Base-by-base conservation (phyloP, 2,797 vertebrate species). In the Myripristis murdjan region DNA sequence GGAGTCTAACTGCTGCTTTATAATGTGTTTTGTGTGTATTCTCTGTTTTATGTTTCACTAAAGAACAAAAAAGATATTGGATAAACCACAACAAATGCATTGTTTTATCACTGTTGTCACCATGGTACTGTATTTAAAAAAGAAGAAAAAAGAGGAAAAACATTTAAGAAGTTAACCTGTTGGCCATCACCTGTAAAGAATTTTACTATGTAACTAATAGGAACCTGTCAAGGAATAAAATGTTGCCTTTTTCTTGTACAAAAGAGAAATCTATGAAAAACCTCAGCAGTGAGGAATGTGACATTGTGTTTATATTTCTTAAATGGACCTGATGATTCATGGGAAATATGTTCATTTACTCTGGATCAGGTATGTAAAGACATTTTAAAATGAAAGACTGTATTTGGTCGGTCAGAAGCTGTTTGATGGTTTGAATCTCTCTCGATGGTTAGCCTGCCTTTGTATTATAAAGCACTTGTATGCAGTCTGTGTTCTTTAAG, bases 201-300 rank as follows among this genome's bases (percentile, higher is more conserved):
- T 93, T 95, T 97, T 91, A 95, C 86, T 86, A 93, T 97, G 94
- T 97, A 97, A 97, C 95, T 96, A 97, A 96, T 95, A 96, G 88
- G 94, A 97, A 95, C 95, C 95, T 95, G 94, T 96, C 93, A 77
- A 89, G 78, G 93, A 95, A 88, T 86, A 96, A 97, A 96, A 94
- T 95, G 96, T 97, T 98, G 97, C 97, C 97, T 98, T 98, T 95
- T 98, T 95, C 96, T 97, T 99, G 97, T 99, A 99, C 95, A 98
- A 98, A 98, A 98, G 96, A 99, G 95, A 97, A 97, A 96, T 98
- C 97, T 99, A 98, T 98, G 95, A 96, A 90, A 95, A 95, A 95
- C 95, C 95, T 96, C 96, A 95, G 93, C 91, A 95, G 94, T 96
- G 95, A 97, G 96, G 96, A 97, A 97, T 97, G 96, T 96, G 96